Conservation (phyloP, 2,113 vertebrate genomes). For the Solea solea region DNA sequence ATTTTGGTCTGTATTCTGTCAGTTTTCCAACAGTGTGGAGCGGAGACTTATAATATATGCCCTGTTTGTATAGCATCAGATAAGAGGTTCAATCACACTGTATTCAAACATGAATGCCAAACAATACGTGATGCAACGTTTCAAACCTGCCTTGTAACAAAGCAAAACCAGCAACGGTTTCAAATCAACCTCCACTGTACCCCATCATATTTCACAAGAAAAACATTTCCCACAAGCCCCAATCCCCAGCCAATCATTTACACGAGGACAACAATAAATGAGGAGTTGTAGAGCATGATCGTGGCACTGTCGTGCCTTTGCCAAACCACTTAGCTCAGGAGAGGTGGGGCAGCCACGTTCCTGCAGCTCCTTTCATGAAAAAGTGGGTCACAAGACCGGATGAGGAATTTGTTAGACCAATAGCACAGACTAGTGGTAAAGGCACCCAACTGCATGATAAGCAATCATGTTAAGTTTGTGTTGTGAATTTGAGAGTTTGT, state of each 20-base stretch:
- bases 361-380: slow-evolving; percentile 37
- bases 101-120: slow-evolving; percentile 26
- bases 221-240: slow-evolving; percentile 57
- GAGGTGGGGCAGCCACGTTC: slow-evolving; percentile 56
- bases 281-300: slow-evolving; percentile 16
- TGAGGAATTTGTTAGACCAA: slow-evolving; percentile 52
- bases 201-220: slow-evolving; percentile 6
- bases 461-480: not conserved
- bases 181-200: slow-evolving; percentile 21
- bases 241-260: slow-evolving; percentile 47
- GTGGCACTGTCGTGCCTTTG: slow-evolving; percentile 17
- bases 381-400: slow-evolving; percentile 70
- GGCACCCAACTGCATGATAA: not conserved
- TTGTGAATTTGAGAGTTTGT: not conserved
- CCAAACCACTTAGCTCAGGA: slow-evolving; percentile 60
- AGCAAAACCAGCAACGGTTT: slow-evolving; percentile 39
- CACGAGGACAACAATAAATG: slow-evolving; percentile 58
- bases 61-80: too few species aligned
- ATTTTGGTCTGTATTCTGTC: slow-evolving; percentile 7
- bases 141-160: slow-evolving; percentile 67
- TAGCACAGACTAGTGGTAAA: slow-evolving; percentile 77
- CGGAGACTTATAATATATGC: not conserved
- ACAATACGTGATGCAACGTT: slow-evolving; percentile 69
- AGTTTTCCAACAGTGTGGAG: not conserved
- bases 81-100: slow-evolving; percentile 33